Evolutionary conservation across 1,140 invertebrate species (phyloP).

Genomic region (Zaprionus lachaisei): DNA sequence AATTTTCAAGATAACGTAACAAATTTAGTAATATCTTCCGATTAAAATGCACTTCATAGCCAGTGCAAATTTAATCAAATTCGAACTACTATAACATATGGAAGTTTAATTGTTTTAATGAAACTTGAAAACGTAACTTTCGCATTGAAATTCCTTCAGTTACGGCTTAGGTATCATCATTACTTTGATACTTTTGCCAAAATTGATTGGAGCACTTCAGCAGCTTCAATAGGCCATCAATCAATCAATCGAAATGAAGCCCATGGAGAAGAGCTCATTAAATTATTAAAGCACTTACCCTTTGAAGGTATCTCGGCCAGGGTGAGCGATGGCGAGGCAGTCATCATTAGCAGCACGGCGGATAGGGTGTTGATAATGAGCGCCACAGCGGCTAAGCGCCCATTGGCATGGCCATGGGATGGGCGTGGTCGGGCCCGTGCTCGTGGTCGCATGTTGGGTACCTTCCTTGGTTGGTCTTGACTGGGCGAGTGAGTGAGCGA

Average conservation of each 20-base stretch:
- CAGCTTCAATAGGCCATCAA: slow-evolving; percentile 29
- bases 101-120: too few species aligned
- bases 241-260: slow-evolving; percentile 57
- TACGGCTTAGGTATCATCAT: neutral
- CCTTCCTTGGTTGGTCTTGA: neutral
- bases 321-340: slow-evolving; percentile 51
- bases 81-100: neutral
- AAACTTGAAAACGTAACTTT: too few species aligned
- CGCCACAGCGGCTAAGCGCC: slow-evolving; percentile 47
- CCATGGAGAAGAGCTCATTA: slow-evolving; percentile 62
- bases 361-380: slow-evolving; percentile 56
- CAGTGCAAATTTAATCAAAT: neutral
- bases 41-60: neutral
- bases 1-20: neutral
- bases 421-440: slow-evolving; percentile 17
- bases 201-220: slow-evolving; percentile 3
- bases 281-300: slow-evolving; percentile 81
- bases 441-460: slow-evolving; percentile 9
- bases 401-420: slow-evolving; percentile 8
- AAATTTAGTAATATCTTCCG: neutral
- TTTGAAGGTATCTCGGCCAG: slow-evolving; percentile 74
- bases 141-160: too few species aligned
- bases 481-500: neutral
- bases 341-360: slow-evolving; percentile 65
- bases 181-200: neutral